These are phyloP conservation scores for Eugnorisma glareosa DNA, from an alignment of 2,888 invertebrate species.

Conservation along the genomic window DNA sequence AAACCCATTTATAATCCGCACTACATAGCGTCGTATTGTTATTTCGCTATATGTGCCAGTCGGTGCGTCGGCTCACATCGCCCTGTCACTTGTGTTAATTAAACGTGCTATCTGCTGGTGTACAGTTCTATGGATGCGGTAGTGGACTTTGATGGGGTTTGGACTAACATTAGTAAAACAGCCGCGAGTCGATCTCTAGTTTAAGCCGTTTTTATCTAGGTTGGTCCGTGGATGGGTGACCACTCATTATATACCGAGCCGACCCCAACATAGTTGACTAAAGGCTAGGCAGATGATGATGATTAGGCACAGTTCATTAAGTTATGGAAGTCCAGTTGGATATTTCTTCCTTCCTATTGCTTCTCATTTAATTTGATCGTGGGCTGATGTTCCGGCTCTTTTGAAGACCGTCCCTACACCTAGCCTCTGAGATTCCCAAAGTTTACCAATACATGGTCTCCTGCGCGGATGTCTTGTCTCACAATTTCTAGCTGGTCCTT, in stretches of 20 bases:
- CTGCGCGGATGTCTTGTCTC: background rate
- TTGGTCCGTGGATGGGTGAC: too few species aligned
- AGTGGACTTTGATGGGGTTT: constrained; percentile 2
- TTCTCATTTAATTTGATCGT: background rate
- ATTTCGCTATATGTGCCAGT: constrained; percentile 72
- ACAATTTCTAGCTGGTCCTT: background rate
- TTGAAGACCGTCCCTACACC: background rate
- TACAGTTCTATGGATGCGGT: constrained; percentile 74
- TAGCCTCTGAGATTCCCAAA: background rate
- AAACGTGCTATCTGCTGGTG: constrained; percentile 80
- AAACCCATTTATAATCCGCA: constrained; percentile 73
- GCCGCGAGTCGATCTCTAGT: too few species aligned
- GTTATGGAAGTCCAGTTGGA: too few species aligned
- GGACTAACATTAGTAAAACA: background rate
- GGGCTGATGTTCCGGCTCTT: background rate
- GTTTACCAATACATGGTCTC: background rate
- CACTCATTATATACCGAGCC: too few species aligned
- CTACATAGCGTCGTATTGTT: constrained; percentile 71
- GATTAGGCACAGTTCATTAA: too few species aligned
- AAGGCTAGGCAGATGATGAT: too few species aligned
- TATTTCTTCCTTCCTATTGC: too few species aligned
- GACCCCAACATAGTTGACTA: too few species aligned
- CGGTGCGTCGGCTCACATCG: constrained; percentile 77
- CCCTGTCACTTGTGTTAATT: constrained; percentile 89
- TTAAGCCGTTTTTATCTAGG: too few species aligned